Evolutionary conservation across 2,113 vertebrate genomes (phyloP).

Genomic region (Rhabdomys dilectus): DNA sequence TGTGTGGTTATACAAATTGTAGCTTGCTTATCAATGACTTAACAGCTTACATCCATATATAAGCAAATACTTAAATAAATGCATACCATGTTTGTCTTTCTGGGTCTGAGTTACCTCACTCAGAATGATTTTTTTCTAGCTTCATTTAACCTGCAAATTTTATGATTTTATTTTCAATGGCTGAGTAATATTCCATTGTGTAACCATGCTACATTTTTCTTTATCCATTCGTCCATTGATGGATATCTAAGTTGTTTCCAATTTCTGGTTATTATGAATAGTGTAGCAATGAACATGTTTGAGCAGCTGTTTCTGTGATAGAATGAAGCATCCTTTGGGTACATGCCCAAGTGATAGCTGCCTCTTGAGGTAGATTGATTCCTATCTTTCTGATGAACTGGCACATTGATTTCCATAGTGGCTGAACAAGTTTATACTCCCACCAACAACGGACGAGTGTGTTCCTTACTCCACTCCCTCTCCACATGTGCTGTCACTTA

Average conservation of each 20-base stretch:
- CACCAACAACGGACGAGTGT: not conserved
- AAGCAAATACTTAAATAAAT: not conserved
- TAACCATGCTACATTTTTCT: not conserved
- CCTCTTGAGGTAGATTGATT: not conserved
- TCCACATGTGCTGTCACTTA: too few species aligned
- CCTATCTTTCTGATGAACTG: not conserved
- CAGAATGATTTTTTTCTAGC: not conserved
- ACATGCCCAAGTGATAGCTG: not conserved
- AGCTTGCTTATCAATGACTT: not conserved
- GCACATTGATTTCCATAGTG: not conserved
- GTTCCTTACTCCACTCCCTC: not conserved
- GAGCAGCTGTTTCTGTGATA: not conserved
- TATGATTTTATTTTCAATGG: not conserved
- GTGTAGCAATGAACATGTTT: not conserved
- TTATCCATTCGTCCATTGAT: not conserved
- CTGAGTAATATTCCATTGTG: not conserved
- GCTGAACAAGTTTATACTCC: not conserved
- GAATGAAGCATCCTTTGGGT: not conserved
- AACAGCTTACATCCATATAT: not conserved
- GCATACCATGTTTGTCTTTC: not conserved
- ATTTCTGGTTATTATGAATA: not conserved
- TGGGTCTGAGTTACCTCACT: not conserved
- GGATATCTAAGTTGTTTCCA: not conserved
- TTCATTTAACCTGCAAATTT: not conserved
- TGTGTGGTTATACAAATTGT: not conserved